Evolutionary conservation across 2,113 vertebrate species (phyloP).

Genomic region (Cranoglanis bouderius): DNA sequence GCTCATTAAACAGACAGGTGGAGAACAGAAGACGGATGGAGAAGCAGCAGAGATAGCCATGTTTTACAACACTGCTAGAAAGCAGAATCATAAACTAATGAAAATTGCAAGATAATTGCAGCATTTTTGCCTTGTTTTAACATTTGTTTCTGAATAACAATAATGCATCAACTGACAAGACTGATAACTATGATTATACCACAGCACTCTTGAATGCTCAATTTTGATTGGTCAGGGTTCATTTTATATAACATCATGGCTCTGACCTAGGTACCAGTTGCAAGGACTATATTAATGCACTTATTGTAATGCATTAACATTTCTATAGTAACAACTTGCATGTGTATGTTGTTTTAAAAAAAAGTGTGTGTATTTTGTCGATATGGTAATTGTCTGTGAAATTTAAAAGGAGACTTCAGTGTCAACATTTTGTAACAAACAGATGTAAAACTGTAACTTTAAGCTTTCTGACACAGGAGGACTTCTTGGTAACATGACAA

Average conservation of each 20-base stretch:
- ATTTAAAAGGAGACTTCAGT: neutral
- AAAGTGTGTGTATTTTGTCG: neutral
- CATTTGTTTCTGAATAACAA: neutral
- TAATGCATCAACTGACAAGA: neutral
- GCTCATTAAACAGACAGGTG: conserved; percentile 5
- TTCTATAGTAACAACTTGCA: neutral
- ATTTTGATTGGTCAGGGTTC: neutral
- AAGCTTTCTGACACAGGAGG: neutral
- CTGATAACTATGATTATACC: neutral
- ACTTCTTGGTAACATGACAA: neutral
- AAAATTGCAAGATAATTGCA: neutral
- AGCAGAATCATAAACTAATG: neutral
- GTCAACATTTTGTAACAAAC: neutral
- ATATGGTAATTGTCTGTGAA: neutral
- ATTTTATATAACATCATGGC: neutral
- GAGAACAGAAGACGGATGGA: neutral
- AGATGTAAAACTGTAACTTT: neutral
- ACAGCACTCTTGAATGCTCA: neutral
- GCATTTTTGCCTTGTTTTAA: neutral
- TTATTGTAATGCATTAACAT: neutral
- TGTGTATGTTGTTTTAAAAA: neutral
- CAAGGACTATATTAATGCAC: neutral
- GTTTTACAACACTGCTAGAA: neutral
- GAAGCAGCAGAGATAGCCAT: neutral
- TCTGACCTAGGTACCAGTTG: neutral